Conservation (phyloP, 2,797 vertebrate genomes). For the Loriculus beryllinus region DNA sequence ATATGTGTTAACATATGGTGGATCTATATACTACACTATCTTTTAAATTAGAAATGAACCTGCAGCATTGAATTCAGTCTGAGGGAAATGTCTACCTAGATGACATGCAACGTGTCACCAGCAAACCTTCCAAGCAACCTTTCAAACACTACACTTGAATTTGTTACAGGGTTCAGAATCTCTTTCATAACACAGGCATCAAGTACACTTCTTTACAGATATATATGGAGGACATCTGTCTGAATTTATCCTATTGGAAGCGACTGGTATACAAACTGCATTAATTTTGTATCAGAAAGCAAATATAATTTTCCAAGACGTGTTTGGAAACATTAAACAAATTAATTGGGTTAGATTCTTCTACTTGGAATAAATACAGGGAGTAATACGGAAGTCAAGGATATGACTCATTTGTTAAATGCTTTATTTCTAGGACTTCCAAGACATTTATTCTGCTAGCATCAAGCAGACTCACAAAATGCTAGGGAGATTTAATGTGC, state of each 20-base stretch:
- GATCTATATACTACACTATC: neutral
- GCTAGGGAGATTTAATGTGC: neutral
- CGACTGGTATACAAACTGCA: neutral
- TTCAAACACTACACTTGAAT: neutral
- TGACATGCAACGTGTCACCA: neutral
- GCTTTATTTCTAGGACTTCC: neutral
- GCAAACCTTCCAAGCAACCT: neutral
- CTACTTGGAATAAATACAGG: neutral
- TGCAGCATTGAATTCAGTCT: rapidly evolving
- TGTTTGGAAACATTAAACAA: constrained; percentile 3
- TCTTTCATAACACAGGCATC: neutral
- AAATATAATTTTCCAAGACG: constrained; percentile 4
- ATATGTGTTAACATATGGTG: neutral
- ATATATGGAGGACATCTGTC: neutral
- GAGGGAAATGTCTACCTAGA: neutral
- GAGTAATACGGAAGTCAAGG: neutral
- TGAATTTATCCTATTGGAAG: neutral
- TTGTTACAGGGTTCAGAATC: neutral
- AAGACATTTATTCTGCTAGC: neutral
- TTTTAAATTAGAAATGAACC: neutral
- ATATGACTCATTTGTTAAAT: neutral
- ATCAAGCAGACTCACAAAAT: neutral
- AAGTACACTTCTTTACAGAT: neutral
- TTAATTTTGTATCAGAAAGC: neutral
- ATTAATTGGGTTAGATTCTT: neutral